Conservation (phyloP, 2,888 invertebrate genomes). For the Nephrotoma appendiculata region DNA sequence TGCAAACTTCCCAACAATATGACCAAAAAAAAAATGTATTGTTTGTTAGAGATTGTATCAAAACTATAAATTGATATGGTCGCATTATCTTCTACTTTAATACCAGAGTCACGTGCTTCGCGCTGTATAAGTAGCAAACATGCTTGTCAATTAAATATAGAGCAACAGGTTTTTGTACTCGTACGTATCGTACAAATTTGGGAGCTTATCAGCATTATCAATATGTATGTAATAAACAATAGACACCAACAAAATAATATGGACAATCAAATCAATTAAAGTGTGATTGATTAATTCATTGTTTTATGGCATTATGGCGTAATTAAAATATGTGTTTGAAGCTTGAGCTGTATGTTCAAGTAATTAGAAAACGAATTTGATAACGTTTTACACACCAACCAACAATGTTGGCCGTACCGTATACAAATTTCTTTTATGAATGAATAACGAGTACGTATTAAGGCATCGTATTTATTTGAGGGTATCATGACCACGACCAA, state of each 20-base stretch:
- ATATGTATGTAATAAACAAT: not conserved
- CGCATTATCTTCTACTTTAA: not conserved
- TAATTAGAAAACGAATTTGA: not conserved
- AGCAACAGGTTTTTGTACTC: not conserved
- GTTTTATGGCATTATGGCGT: not conserved
- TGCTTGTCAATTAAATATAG: not conserved
- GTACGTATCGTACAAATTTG: not conserved
- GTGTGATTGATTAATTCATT: not conserved
- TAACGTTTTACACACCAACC: not conserved
- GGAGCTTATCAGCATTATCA: not conserved
- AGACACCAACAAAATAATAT: not conserved
- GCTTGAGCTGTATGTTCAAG: not conserved
- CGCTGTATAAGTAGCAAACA: not conserved
- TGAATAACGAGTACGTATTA: not conserved
- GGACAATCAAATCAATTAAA: not conserved
- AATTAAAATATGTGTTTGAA: not conserved
- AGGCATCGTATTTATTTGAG: not conserved
- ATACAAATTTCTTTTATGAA: not conserved
- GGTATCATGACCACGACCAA: not conserved
- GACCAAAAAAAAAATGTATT: not conserved
- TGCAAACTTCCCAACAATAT: not conserved
- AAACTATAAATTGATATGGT: not conserved
- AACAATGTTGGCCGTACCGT: not conserved
- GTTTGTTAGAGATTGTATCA: not conserved
- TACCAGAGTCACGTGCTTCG: not conserved